Evolutionary conservation across 2,113 vertebrate species (phyloP).

Genomic region (Ictidomys tridecemlineatus): DNA sequence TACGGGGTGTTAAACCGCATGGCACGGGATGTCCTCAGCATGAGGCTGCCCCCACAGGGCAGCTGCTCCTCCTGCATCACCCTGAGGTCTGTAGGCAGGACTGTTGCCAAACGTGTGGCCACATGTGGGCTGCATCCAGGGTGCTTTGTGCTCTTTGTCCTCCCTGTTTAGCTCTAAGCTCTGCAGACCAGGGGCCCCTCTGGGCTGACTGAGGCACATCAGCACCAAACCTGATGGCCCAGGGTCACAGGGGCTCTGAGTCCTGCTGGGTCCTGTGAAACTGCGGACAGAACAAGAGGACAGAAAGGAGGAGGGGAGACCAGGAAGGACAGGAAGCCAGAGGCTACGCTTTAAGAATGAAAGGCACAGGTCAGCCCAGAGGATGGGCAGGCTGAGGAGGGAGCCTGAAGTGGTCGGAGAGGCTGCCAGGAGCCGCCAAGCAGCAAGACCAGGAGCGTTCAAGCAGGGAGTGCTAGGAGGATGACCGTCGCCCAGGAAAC

Average conservation of each 20-base stretch:
- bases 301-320: background rate
- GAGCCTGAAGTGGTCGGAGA: too few species aligned
- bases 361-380: too few species aligned
- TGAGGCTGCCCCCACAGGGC: accelerated
- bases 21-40: accelerated
- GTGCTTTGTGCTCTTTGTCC: accelerated
- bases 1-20: accelerated
- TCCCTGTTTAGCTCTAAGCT: background rate
- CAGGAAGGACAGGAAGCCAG: accelerated
- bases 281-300: accelerated
- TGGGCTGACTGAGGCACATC: accelerated
- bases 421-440: too few species aligned
- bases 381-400: too few species aligned
- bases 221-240: too few species aligned
- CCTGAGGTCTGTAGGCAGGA: accelerated
- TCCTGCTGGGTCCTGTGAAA: background rate
- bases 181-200: background rate
- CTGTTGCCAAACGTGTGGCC: accelerated
- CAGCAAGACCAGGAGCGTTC: too few species aligned
- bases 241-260: accelerated
- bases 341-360: accelerated
- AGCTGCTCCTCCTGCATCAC: accelerated
- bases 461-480: too few species aligned
- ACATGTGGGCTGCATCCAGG: accelerated
- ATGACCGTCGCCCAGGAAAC: too few species aligned